phyloP scores from a whole-genome alignment of 2,113 vertebrate species.

The Larimichthys crocea region DNA sequence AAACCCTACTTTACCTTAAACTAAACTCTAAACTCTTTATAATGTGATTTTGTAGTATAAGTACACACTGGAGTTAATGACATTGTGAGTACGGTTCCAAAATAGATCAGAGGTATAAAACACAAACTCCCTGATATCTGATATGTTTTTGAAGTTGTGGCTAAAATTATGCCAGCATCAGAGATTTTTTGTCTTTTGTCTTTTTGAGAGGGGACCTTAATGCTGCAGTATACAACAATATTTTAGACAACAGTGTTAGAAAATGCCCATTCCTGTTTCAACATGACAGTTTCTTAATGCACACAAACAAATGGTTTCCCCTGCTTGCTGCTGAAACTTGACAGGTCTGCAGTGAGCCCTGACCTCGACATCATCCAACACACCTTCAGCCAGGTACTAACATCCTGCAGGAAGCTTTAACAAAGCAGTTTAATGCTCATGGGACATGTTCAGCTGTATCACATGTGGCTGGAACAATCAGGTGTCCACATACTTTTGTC shows the following conservation, averaged over 20 bases:
- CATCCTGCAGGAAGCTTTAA: not conserved
- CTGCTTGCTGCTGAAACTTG: not conserved
- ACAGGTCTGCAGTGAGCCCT: not conserved
- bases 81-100: not conserved
- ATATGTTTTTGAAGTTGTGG: not conserved
- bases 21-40: too few relatives aligned
- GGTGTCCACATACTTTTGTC: slow-evolving; percentile 3
- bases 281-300: not conserved
- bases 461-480: not conserved
- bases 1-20: too few relatives aligned
- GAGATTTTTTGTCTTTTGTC: not conserved
- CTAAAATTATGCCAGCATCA: not conserved
- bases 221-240: not conserved
- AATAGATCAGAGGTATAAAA: not conserved
- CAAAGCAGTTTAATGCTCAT: not conserved
- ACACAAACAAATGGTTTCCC: not conserved
- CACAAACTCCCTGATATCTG: not conserved
- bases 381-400: not conserved
- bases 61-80: not conserved
- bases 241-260: not conserved
- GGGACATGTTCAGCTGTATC: not conserved
- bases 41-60: not conserved
- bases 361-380: not conserved
- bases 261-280: not conserved
- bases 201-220: too few relatives aligned